Evolutionary conservation across 2,113 vertebrate species (phyloP).

Genomic region (Chaenocephalus aceratus): DNA sequence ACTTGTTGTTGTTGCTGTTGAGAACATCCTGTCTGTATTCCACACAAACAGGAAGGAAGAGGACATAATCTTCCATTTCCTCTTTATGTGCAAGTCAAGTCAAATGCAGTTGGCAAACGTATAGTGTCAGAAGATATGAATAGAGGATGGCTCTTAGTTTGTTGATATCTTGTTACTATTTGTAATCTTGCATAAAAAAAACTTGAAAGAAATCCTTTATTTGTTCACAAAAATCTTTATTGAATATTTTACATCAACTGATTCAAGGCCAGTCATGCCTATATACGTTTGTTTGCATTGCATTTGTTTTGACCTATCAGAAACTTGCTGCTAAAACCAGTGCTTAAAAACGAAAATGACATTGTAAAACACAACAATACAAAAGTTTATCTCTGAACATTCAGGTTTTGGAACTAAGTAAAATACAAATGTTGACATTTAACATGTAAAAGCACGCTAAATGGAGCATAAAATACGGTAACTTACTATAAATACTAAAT

Average conservation of each 20-base stretch:
- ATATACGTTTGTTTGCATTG: no score
- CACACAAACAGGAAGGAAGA: conserved; percentile 57
- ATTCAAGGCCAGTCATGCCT: background rate
- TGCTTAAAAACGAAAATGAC: background rate
- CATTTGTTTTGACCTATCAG: background rate
- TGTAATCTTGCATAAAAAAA: background rate
- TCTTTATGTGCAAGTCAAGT: background rate
- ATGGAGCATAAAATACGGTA: background rate
- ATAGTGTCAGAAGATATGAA: background rate
- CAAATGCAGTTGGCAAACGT: background rate
- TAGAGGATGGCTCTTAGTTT: background rate
- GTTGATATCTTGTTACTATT: background rate
- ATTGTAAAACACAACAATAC: background rate
- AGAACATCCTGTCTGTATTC: conserved; percentile 17
- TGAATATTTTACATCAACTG: background rate
- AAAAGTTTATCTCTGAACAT: background rate
- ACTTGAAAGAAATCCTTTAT: background rate
- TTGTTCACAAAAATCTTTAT: background rate
- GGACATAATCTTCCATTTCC: conserved; percentile 35
- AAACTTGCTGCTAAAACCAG: conserved; percentile 4
- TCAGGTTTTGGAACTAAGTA: background rate
- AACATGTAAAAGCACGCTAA: background rate
- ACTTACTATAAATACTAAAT: background rate
- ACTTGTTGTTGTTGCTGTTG: conserved; percentile 12
- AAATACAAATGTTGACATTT: conserved; percentile 10